A percentile compares a stretch with the other conserved stretches of the same genome.
phyloP scores from a whole-genome alignment of 2,888 invertebrate species.

The Scaptodrosophila latifasciaeformis region DNA sequence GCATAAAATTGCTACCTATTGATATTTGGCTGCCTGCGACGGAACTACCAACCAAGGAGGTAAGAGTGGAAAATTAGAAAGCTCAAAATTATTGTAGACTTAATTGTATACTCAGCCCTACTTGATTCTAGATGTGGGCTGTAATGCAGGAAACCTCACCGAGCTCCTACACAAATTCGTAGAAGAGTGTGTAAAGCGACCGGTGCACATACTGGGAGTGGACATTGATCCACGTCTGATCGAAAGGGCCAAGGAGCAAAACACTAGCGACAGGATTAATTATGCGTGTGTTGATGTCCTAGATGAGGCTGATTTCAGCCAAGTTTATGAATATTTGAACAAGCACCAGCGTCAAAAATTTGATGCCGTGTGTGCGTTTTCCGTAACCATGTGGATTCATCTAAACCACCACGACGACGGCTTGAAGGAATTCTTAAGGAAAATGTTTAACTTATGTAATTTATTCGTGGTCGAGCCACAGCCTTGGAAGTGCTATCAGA shows the following conservation, averaged over 20 bases:
- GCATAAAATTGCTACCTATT: constrained; percentile 80
- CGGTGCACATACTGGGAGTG: constrained; percentile 77
- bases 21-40: constrained; percentile 73
- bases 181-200: constrained; percentile 30
- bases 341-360: constrained; percentile 76
- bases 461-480: constrained; percentile 87
- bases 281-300: constrained; percentile 81
- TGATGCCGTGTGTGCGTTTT: constrained; percentile 85
- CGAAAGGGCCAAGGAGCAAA: constrained; percentile 79
- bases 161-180: constrained; percentile 57
- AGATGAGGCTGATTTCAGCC: constrained; percentile 70
- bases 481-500: constrained; percentile 89
- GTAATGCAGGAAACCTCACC: constrained; percentile 88
- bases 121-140: constrained; percentile 78
- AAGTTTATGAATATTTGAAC: constrained; percentile 76
- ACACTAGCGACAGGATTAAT: constrained; percentile 75
- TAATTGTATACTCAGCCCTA: constrained; percentile 57
- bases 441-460: constrained; percentile 76
- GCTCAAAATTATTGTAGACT: too few species aligned
- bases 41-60: constrained; percentile 56
- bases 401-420: constrained; percentile 87
- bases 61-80: constrained; percentile 1
- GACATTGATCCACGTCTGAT: constrained; percentile 86
- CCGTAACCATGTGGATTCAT: constrained; percentile 94
- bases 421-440: constrained; percentile 79